A percentile compares a stretch with the other conserved stretches of the same genome.
Evolutionary conservation across 30 jellyfish, hydroid and myxozoan species (phyloP).

Genomic region (Aurelia sp.): DNA sequence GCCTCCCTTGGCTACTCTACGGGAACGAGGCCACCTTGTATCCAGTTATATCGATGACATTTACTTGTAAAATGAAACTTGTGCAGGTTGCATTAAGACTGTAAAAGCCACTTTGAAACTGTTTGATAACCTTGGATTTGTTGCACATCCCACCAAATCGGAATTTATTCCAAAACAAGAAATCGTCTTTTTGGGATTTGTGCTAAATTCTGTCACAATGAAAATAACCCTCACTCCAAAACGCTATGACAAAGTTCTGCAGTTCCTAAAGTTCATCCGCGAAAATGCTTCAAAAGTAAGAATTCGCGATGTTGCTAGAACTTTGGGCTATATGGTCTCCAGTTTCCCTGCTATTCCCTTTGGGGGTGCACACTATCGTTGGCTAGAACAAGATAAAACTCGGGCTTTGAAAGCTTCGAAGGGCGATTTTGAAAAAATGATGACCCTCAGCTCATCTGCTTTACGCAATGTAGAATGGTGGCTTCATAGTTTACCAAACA

Average conservation of each 20-base stretch:
- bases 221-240: conserved; percentile 5
- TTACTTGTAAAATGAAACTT: conserved; percentile 3
- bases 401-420: conserved; percentile 9
- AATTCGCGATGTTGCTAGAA: conserved; percentile 59
- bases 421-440: conserved; percentile 35
- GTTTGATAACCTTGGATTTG: not conserved
- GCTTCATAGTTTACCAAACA: conserved; percentile 1
- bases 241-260: not conserved
- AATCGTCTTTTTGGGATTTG: conserved; percentile 34
- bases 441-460: not conserved
- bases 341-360: conserved; percentile 41
- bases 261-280: not conserved
- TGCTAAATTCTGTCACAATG: conserved; percentile 34
- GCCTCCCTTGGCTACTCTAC: conserved; percentile 23
- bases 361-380: not conserved
- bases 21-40: conserved; percentile 29
- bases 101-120: conserved; percentile 8
- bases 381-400: conserved; percentile 44
- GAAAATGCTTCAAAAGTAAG: not conserved
- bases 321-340: conserved; percentile 57
- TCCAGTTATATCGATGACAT: conserved; percentile 57
- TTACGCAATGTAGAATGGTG: conserved; percentile 38
- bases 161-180: conserved; percentile 47
- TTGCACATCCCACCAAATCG: not conserved
- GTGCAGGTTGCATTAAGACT: not conserved